Evolutionary conservation across 2,888 invertebrate species (phyloP), one percentile per base, ranked within the genome.

Genomic region (Hydropsyche betteni): DNA sequence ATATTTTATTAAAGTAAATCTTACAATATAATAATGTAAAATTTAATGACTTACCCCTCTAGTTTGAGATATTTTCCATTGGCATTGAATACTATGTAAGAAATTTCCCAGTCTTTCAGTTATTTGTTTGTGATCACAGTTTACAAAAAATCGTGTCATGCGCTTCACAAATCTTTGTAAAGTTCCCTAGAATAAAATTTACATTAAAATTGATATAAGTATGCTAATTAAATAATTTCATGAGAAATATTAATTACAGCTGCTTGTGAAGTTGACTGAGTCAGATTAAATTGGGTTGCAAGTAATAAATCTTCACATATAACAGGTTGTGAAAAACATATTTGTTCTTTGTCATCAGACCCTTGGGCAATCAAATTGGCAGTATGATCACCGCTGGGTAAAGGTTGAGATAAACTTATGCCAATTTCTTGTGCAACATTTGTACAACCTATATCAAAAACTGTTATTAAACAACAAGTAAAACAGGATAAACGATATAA

Each of bases 131-230:
- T 90, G 89, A 81, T 88, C 88, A 36, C 91, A 91, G 75, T 89
- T 90, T 74, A 97, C 93, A 86, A 95, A 95, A 87, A 98, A 96
- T 81, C 98, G 90, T 68, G 98, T 98, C 95, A 98, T 94, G 81
- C 98, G 91, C 77, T 94, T 92, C 68, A 95, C 95, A 81, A 97
- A 86, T 81, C 91, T 90, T 84, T 95, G 93, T 85, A 94, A 90
- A 72, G 76, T 80, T 24, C 80, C 80, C 81, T 80, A 77, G 53
- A 53, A 77, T 68, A 53, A 75, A 44, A 44, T 44, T 2, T 44
- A 44, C 10, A 8, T 44, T 6, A 44, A 44, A 44, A 44, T 8
- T 1, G 4, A 44, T 44, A 6, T 24, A 50, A 74, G n/a, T 69
- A 44, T 51, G 24, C 44, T 38, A 50, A 34, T 72, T 72, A 16